Conservation (phyloP, 2,888 invertebrate species). For the Melitaea athalia region DNA sequence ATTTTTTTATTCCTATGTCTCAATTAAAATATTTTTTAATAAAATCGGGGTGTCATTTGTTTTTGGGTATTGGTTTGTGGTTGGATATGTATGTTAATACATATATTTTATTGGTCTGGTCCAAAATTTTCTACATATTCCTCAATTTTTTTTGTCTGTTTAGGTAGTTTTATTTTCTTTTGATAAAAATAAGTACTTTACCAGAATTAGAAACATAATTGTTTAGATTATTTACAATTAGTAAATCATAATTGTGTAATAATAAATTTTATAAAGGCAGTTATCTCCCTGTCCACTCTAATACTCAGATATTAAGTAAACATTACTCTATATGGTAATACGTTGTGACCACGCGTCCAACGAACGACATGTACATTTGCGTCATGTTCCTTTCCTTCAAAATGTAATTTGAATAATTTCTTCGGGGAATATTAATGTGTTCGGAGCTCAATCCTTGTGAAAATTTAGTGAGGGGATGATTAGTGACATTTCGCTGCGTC, state of each 20-base stretch:
- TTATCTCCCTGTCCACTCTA: conserved; percentile 24
- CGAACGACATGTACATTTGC: conserved; percentile 29
- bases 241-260: too few species aligned
- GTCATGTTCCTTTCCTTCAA: conserved; percentile 28
- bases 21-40: conserved; percentile 20
- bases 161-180: too few species aligned
- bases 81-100: neutral
- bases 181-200: too few species aligned
- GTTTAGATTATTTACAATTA: too few species aligned
- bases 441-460: conserved; percentile 32
- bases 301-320: conserved; percentile 27
- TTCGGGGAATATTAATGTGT: conserved; percentile 36
- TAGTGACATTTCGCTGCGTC: conserved; percentile 34
- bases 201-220: too few species aligned
- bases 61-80: neutral
- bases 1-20: conserved; percentile 25
- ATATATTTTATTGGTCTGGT: too few species aligned
- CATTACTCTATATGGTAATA: conserved; percentile 29
- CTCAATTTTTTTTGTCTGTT: too few species aligned
- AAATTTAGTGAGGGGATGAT: conserved; percentile 32
- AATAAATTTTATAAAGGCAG: conserved; percentile 16
- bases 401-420: conserved; percentile 38
- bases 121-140: too few species aligned
- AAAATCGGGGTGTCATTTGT: conserved; percentile 7
- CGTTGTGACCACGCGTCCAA: conserved; percentile 17